These are phyloP conservation scores for Microcebus ravelobensis DNA, from an alignment of 2,113 vertebrate genomes.

Conservation along the genomic window DNA sequence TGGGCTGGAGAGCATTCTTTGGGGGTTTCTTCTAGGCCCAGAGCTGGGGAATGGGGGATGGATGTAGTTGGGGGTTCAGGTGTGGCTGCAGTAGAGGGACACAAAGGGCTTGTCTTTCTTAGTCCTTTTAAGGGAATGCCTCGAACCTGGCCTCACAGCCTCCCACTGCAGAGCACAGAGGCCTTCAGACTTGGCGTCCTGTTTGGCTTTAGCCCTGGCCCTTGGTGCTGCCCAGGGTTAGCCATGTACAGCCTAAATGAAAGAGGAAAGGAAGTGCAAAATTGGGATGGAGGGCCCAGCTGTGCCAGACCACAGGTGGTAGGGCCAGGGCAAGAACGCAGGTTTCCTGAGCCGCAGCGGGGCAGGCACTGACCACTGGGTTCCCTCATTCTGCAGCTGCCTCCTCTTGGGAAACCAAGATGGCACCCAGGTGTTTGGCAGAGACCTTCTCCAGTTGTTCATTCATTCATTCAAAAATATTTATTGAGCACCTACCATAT, in stretches of 20 bases:
- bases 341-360: neutral
- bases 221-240: neutral
- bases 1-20: neutral
- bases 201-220: neutral
- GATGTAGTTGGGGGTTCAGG: neutral
- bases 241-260: neutral
- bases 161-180: neutral
- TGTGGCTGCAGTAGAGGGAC: neutral
- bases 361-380: neutral
- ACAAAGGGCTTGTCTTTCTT: neutral
- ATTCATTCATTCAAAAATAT: neutral
- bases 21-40: neutral
- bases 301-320: neutral
- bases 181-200: neutral
- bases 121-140: neutral
- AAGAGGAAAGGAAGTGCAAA: neutral
- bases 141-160: neutral
- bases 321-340: neutral
- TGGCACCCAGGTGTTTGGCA: neutral
- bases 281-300: neutral
- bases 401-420: constrained; percentile 1
- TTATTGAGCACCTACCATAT: too few relatives aligned
- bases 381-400: neutral
- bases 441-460: neutral
- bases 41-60: neutral